A percentile compares a stretch with the other conserved stretches of the same genome.
Evolutionary conservation across 1,140 invertebrate genomes (phyloP).

Genomic region (Megalonaias nervosa): DNA sequence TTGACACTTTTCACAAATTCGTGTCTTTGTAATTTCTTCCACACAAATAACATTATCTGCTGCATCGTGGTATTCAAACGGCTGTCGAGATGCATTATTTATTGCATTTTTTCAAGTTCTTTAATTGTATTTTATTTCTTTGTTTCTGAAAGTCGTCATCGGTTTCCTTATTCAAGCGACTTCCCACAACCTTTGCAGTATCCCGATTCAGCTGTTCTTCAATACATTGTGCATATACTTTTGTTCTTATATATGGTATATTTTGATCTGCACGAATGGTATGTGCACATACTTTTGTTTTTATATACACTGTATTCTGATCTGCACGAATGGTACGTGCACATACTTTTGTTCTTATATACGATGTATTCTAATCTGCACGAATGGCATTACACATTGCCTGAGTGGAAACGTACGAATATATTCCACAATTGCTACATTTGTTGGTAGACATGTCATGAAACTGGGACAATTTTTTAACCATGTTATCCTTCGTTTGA

Average conservation of each 20-base stretch:
- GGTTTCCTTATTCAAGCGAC: background rate
- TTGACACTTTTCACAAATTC: slow-evolving; percentile 19
- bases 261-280: too few species aligned
- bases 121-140: slow-evolving; percentile 11
- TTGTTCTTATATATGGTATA: too few species aligned
- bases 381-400: background rate
- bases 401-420: slow-evolving; percentile 15
- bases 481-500: background rate
- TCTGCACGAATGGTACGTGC: too few species aligned
- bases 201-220: slow-evolving; percentile 7
- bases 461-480: background rate
- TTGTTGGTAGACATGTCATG: slow-evolving; percentile 1
- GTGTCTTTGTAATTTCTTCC: slow-evolving; percentile 20
- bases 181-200: background rate
- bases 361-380: too few species aligned
- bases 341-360: background rate
- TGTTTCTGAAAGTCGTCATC: slow-evolving; percentile 8
- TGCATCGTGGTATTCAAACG: background rate
- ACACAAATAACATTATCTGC: slow-evolving; percentile 17
- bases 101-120: slow-evolving; percentile 1
- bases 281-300: too few species aligned
- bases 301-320: too few species aligned
- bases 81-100: background rate
- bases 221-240: background rate
- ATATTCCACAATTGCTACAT: slow-evolving; percentile 15